Conservation (phyloP, 2,888 invertebrate genomes). For the Colletes collaris region DNA sequence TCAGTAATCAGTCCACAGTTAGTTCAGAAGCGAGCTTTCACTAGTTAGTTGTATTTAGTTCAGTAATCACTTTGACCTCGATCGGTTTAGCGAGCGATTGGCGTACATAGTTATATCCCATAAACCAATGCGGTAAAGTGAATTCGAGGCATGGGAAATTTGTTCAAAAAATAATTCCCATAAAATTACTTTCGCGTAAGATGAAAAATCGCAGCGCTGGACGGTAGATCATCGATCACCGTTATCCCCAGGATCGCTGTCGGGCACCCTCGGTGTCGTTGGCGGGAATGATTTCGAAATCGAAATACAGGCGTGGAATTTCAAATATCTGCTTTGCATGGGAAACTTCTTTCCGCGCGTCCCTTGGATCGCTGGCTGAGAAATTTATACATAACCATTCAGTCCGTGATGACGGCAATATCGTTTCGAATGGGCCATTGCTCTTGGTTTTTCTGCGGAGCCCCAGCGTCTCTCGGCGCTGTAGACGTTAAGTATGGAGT, state of each 20-base stretch:
- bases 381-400: constrained; percentile 75
- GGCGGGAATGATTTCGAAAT: constrained; percentile 22
- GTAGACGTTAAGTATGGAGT: constrained; percentile 42
- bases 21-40: not conserved
- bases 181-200: not conserved
- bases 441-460: constrained; percentile 52
- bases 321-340: constrained; percentile 79
- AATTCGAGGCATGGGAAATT: no score
- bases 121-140: no score
- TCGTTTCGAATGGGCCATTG: constrained; percentile 70
- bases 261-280: constrained; percentile 13
- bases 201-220: not conserved
- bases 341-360: constrained; percentile 54
- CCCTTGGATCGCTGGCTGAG: constrained; percentile 67
- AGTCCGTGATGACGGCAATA: constrained; percentile 66
- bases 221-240: not conserved
- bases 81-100: not conserved
- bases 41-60: not conserved
- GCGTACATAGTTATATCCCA: not conserved
- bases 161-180: no score
- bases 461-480: constrained; percentile 18
- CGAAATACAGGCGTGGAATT: constrained; percentile 73
- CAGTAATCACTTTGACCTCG: not conserved
- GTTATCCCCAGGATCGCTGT: constrained; percentile 4
- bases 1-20: not conserved